Conservation (phyloP, 1,140 invertebrate species). For the Armadillidium nasatum region DNA sequence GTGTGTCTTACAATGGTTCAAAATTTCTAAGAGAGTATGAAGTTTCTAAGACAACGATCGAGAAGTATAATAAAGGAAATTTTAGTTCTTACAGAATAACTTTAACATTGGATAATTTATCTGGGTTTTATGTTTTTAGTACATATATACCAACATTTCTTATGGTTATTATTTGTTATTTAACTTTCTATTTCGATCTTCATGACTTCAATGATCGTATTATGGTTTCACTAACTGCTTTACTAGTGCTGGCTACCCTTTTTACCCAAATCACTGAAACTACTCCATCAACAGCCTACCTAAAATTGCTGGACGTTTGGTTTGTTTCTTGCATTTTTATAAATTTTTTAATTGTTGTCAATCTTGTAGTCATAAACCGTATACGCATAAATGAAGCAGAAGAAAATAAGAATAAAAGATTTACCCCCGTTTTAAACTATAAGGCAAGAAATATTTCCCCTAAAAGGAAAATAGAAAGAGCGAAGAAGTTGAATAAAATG, state of each 20-base stretch:
- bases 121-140: conserved; percentile 39
- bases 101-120: conserved; percentile 34
- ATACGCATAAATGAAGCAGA: conserved; percentile 25
- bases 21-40: conserved; percentile 35
- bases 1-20: conserved; percentile 31
- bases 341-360: conserved; percentile 32
- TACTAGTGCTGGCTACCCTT: conserved; percentile 38
- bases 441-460: no score
- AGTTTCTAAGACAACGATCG: conserved; percentile 25
- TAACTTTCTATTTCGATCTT: conserved; percentile 36
- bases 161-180: conserved; percentile 40
- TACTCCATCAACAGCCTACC: conserved; percentile 37
- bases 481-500: no score
- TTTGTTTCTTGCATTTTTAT: conserved; percentile 29
- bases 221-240: conserved; percentile 42
- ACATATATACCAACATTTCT: conserved; percentile 40
- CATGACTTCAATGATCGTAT: conserved; percentile 42
- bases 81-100: conserved; percentile 32
- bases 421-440: no score
- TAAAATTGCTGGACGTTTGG: conserved; percentile 37
- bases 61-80: conserved; percentile 28
- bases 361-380: conserved; percentile 31
- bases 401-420: no score
- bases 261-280: conserved; percentile 41
- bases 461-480: no score